phyloP scores from a whole-genome alignment of 2,113 vertebrate genomes.

The Mola mola region DNA sequence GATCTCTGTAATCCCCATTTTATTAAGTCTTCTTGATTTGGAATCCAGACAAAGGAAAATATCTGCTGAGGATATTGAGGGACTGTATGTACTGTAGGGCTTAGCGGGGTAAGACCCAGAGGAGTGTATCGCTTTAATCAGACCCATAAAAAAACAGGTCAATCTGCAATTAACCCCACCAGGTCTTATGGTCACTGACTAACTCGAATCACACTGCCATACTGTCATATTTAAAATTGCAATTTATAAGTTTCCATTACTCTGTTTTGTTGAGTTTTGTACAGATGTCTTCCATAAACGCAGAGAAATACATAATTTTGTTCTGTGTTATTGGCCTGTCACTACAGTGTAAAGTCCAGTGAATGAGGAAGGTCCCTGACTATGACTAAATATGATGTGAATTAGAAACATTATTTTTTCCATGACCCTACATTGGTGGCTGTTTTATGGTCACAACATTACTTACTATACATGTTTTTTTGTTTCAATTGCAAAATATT shows the following conservation, averaged over 20 bases:
- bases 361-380: no score
- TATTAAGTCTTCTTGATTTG: neutral
- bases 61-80: neutral
- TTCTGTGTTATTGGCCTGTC: no score
- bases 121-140: conserved; percentile 62
- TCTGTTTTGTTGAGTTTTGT: no score
- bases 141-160: conserved; percentile 55
- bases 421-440: no score
- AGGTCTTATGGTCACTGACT: conserved; percentile 38
- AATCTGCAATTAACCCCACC: conserved; percentile 68
- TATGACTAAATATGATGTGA: no score
- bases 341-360: no score
- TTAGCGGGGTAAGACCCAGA: conserved; percentile 41
- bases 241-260: no score
- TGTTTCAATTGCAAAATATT: no score
- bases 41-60: neutral
- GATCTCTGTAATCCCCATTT: neutral
- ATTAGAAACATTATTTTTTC: no score
- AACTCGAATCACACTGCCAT: conserved; percentile 23
- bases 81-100: conserved; percentile 9
- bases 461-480: neutral
- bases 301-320: no score
- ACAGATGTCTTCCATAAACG: no score
- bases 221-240: conserved; percentile 4
- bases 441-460: no score